Conservation (phyloP, 2,113 vertebrate genomes). For the Callopanchax toddi region DNA sequence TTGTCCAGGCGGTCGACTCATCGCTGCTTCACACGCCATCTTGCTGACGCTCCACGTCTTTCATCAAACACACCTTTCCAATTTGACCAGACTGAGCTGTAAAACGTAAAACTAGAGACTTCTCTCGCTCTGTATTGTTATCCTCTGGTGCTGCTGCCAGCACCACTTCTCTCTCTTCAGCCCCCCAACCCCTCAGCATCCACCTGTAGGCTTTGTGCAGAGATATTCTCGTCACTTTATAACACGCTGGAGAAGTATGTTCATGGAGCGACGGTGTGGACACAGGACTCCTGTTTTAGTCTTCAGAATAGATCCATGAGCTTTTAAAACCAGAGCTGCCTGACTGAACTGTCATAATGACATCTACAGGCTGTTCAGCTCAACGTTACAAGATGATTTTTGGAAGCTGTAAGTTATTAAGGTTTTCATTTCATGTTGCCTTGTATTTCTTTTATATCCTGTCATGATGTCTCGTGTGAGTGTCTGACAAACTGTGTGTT, state of each 20-base stretch:
- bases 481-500: not conserved
- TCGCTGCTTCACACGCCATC: no score
- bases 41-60: no score
- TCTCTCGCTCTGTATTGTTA: not conserved
- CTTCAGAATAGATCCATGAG: not conserved
- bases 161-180: not conserved
- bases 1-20: no score
- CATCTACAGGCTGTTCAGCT: not conserved
- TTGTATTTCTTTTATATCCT: not conserved
- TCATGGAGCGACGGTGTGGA: no score
- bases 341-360: not conserved
- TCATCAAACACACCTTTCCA: no score
- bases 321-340: not conserved
- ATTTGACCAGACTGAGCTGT: no score
- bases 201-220: not conserved
- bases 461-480: not conserved
- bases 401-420: not conserved
- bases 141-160: not conserved
- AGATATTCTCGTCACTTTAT: not conserved
- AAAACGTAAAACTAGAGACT: no score
- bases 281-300: not conserved
- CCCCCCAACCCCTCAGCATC: not conserved
- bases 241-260: not conserved
- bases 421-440: not conserved
- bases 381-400: not conserved